Conservation (phyloP, 2,113 vertebrate species). For the Chiloscyllium plagiosum region DNA sequence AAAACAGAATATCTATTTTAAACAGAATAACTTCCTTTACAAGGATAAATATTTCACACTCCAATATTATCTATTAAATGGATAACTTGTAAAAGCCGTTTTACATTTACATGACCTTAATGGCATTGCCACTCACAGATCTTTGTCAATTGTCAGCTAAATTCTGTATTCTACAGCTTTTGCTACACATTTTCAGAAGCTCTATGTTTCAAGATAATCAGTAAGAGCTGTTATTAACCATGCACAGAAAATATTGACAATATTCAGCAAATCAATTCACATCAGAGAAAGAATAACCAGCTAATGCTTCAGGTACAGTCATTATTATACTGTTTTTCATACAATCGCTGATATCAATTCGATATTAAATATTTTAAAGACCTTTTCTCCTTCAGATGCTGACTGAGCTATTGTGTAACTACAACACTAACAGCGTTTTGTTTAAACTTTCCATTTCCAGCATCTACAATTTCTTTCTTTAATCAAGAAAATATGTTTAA, state of each 20-base stretch:
- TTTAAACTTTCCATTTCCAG: neutral
- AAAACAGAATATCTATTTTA: neutral
- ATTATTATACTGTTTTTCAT: neutral
- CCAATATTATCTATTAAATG: neutral
- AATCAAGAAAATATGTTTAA: neutral
- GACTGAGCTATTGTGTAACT: neutral
- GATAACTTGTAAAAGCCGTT: neutral
- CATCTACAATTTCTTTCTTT: neutral
- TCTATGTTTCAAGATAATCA: neutral
- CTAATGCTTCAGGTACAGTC: neutral
- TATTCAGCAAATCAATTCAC: neutral
- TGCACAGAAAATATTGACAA: neutral
- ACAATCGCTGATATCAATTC: neutral
- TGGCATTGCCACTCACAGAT: neutral
- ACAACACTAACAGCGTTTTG: neutral
- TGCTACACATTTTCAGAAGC: neutral
- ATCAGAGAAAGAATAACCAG: neutral
- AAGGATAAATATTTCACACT: neutral
- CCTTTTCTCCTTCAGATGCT: neutral
- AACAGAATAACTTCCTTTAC: neutral
- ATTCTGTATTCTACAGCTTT: neutral
- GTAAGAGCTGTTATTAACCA: neutral
- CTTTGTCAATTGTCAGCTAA: neutral
- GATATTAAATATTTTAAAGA: neutral
- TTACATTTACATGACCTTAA: neutral